Evolutionary conservation across 2,888 invertebrate genomes (phyloP).

Genomic region (Agapostemon virescens): DNA sequence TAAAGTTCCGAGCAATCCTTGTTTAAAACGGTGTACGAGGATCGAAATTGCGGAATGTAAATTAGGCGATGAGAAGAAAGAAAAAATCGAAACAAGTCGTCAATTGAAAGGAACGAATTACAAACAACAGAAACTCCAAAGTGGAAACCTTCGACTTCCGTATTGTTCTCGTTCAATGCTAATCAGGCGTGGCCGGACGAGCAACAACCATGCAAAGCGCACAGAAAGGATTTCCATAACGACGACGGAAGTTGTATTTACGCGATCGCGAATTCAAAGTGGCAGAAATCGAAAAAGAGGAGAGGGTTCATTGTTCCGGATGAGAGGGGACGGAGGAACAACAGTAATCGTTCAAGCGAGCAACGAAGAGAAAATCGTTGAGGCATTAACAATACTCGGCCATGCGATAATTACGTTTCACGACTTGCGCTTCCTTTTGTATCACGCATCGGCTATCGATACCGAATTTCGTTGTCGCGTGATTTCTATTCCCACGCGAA

Average conservation of each 20-base stretch:
- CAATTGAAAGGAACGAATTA: slow-evolving; percentile 17
- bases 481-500: background rate
- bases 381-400: slow-evolving; percentile 40
- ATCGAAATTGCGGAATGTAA: background rate
- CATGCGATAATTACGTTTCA: slow-evolving; percentile 43
- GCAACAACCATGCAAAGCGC: slow-evolving; percentile 20
- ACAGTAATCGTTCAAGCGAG: slow-evolving; percentile 41
- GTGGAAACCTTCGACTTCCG: slow-evolving; percentile 15
- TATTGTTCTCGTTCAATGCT: slow-evolving; percentile 52
- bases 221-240: slow-evolving; percentile 37
- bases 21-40: background rate
- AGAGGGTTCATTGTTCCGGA: slow-evolving; percentile 35
- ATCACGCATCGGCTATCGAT: background rate
- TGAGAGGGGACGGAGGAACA: slow-evolving; percentile 38
- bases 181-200: slow-evolving; percentile 38
- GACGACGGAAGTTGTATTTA: slow-evolving; percentile 40
- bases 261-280: slow-evolving; percentile 33
- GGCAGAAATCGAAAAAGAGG: slow-evolving; percentile 50
- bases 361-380: slow-evolving; percentile 49
- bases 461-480: background rate
- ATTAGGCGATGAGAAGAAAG: background rate
- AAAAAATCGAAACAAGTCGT: background rate
- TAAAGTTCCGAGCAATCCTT: background rate
- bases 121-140: slow-evolving; percentile 27
- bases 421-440: slow-evolving; percentile 27